A percentile compares a stretch with the other conserved stretches of the same genome.
Conservation (phyloP, 2,113 vertebrate species). For the Prolemur simus region DNA sequence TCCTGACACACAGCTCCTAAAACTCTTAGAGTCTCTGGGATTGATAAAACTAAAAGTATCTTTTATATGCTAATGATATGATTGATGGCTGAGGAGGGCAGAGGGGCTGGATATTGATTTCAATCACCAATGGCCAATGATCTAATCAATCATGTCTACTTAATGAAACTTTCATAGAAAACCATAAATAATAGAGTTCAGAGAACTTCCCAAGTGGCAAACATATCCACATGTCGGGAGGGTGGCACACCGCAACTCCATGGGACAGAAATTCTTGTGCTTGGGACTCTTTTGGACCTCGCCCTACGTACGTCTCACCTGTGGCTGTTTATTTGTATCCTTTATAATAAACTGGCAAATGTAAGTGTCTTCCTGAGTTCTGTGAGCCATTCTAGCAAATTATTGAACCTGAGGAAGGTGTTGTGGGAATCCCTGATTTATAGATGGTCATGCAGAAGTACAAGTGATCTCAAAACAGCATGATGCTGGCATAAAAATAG, state of each 20-base stretch:
- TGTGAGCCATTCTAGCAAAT: background rate
- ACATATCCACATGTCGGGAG: background rate
- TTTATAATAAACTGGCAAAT: conserved; percentile 1
- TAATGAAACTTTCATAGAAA: background rate
- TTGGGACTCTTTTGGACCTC: background rate
- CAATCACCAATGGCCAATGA: background rate
- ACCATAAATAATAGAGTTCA: background rate
- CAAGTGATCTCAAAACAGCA: background rate
- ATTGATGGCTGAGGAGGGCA: background rate
- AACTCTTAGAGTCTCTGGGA: background rate
- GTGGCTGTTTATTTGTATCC: background rate
- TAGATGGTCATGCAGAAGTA: background rate
- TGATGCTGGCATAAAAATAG: background rate
- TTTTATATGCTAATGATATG: background rate
- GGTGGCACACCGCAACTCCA: background rate
- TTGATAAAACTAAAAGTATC: background rate
- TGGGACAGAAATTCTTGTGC: background rate
- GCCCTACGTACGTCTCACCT: background rate
- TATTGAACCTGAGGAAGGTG: background rate
- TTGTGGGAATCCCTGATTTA: background rate
- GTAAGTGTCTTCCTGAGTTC: background rate
- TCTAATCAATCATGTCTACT: background rate
- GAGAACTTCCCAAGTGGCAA: background rate
- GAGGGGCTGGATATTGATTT: background rate
- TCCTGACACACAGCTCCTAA: background rate